These are phyloP conservation scores for Lophura nycthemera DNA, from an alignment of 2,113 vertebrate genomes.

Conservation along the genomic window DNA sequence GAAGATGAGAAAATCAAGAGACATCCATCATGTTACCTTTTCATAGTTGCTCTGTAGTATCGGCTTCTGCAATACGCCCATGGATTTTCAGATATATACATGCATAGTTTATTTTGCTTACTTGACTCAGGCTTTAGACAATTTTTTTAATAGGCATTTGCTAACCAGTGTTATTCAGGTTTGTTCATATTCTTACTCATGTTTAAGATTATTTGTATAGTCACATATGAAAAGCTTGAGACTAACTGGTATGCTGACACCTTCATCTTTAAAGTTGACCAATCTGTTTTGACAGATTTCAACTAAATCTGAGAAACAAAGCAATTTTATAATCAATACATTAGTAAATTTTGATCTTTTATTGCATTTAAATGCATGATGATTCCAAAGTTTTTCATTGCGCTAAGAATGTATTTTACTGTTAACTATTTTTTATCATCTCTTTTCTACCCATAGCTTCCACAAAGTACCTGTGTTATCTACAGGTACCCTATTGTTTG, in stretches of 20 bases:
- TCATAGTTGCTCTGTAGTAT: background rate
- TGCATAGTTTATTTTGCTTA: background rate
- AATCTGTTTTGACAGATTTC: background rate
- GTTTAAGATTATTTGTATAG: background rate
- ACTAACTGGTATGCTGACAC: background rate
- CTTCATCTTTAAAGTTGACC: background rate
- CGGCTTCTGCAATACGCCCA: background rate
- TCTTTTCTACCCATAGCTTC: background rate
- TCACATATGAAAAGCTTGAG: background rate
- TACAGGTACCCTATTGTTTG: rapidly evolving
- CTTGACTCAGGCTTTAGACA: background rate
- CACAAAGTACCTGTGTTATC: background rate
- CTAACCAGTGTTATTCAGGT: background rate
- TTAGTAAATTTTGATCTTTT: background rate
- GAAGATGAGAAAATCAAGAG: background rate
- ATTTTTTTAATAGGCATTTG: background rate
- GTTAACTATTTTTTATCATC: background rate
- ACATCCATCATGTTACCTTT: background rate
- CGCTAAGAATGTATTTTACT: background rate
- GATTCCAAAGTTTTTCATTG: background rate
- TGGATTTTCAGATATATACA: background rate
- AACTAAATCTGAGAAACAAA: background rate
- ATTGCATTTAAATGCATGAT: background rate
- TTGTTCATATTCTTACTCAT: too few relatives aligned
- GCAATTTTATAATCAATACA: background rate